A percentile compares a stretch with the other conserved stretches of the same genome.
Evolutionary conservation across 53 echinoderm and acorn worm genomes (phyloP).

Genomic region (Echinometra lucunter): DNA sequence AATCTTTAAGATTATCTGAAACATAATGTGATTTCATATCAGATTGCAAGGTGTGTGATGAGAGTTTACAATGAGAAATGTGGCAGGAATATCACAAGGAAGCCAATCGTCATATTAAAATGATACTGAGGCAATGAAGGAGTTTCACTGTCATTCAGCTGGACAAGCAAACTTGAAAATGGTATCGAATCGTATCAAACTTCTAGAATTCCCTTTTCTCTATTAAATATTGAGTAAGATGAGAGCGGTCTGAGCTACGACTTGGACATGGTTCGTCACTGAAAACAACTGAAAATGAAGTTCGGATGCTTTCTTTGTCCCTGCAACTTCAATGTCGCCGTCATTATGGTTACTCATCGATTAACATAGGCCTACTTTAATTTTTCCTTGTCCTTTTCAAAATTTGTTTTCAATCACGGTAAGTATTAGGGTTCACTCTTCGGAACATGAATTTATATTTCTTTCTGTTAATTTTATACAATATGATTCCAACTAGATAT

Average conservation of each 20-base stretch:
- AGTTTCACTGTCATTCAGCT: neutral
- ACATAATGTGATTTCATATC: neutral
- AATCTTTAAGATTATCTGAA: neutral
- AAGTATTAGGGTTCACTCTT: too few relatives aligned
- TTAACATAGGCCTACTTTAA: neutral
- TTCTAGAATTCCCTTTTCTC: too few relatives aligned
- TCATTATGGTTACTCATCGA: neutral
- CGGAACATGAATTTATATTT: neutral
- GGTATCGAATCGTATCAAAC: too few relatives aligned
- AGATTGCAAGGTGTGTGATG: neutral
- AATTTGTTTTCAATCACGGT: too few relatives aligned
- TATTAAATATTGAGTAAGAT: neutral
- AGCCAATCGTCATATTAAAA: too few relatives aligned
- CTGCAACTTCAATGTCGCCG: neutral
- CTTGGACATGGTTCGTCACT: neutral
- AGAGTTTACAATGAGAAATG: neutral
- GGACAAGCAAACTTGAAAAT: neutral
- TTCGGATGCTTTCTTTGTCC: neutral
- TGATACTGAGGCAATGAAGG: too few relatives aligned
- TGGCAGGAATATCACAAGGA: neutral
- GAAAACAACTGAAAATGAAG: neutral
- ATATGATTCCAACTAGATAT: too few relatives aligned
- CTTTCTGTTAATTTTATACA: neutral
- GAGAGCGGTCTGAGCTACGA: neutral
- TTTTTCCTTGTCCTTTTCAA: neutral